Percentiles rank a stretch among this genome's conserved stretches.
Conservation (phyloP, 2,113 vertebrate species). For the Oceanites oceanicus region DNA sequence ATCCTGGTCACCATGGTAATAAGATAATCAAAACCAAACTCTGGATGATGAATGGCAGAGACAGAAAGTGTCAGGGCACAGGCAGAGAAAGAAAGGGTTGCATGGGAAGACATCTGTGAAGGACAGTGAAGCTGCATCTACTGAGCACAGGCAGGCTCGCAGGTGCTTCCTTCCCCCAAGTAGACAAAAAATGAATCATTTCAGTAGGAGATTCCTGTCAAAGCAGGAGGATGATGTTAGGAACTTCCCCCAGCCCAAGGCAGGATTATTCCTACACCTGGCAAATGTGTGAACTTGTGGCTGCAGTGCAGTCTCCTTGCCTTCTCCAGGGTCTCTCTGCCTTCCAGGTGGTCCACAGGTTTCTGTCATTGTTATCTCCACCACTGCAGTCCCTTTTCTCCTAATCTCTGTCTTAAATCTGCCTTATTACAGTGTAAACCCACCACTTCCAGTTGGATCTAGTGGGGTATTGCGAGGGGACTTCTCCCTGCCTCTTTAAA, state of each 20-base stretch:
- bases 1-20: constrained; percentile 55
- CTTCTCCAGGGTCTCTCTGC: neutral
- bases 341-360: neutral
- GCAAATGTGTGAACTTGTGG: neutral
- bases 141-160: neutral
- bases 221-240: neutral
- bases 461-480: neutral
- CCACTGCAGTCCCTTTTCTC: neutral
- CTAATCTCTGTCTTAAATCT: neutral
- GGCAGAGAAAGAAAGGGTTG: neutral
- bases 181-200: neutral
- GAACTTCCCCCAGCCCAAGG: neutral
- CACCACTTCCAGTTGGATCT: neutral
- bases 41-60: constrained; percentile 2
- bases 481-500: neutral
- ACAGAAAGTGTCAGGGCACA: neutral
- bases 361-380: neutral
- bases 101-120: neutral
- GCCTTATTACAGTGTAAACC: neutral
- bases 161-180: neutral
- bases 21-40: constrained; percentile 39
- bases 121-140: neutral
- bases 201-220: neutral
- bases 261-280: accelerated
- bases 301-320: neutral